These are phyloP conservation scores for Euproctis similis DNA, from an alignment of 2,888 invertebrate genomes.

Conservation along the genomic window DNA sequence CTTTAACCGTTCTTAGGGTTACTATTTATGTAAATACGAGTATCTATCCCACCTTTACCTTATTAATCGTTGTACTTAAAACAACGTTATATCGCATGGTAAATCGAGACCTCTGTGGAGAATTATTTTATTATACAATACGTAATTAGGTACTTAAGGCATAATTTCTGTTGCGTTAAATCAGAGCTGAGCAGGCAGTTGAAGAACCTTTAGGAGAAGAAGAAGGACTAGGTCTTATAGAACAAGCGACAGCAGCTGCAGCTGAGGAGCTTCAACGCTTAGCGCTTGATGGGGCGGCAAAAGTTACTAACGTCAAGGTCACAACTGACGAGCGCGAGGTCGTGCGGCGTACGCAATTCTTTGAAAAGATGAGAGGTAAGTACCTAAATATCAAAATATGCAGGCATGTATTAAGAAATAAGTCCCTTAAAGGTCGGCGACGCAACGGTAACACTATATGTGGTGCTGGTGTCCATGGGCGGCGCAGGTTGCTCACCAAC, in stretches of 20 bases:
- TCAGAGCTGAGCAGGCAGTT: constrained; percentile 52
- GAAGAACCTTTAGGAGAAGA: constrained; percentile 56
- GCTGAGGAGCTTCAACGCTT: constrained; percentile 79
- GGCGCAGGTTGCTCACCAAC: no score
- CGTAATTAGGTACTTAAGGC: no score
- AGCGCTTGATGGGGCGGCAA: constrained; percentile 80
- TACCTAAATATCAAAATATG: no score
- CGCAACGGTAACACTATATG: no score
- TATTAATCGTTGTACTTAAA: no score
- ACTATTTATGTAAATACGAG: no score
- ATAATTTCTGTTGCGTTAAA: neutral
- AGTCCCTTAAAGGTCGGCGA: no score
- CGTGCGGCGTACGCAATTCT: constrained; percentile 57
- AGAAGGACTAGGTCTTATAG: constrained; percentile 74
- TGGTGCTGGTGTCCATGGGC: no score
- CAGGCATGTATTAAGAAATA: no score
- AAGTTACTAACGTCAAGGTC: constrained; percentile 84
- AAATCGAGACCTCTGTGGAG: neutral
- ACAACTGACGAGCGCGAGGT: constrained; percentile 85
- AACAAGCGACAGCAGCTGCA: constrained; percentile 79
- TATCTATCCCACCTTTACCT: no score
- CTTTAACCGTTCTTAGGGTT: no score
- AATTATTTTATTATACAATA: neutral
- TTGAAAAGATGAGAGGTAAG: constrained; percentile 58
- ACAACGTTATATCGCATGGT: no score